Conservation (phyloP, 2,888 invertebrate genomes). For the Vannuccia rotundouncinata region DNA sequence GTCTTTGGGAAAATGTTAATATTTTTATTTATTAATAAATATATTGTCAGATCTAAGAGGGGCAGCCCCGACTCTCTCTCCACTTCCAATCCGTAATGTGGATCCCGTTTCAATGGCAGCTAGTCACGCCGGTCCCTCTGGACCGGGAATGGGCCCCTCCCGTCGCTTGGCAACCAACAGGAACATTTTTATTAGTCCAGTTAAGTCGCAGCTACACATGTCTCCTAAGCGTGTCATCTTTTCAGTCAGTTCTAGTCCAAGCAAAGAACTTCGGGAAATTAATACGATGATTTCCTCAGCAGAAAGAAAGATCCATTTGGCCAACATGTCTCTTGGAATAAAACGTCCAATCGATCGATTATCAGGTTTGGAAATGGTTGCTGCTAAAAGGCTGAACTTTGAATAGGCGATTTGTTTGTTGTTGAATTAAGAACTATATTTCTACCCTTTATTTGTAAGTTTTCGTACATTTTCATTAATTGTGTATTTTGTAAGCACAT, state of each 20-base stretch:
- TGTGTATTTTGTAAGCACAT: no score
- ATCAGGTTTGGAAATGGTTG: no score
- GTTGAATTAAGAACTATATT: no score
- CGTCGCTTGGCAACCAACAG: constrained; percentile 9
- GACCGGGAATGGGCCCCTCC: no score
- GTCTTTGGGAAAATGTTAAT: no score
- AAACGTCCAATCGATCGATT: no score
- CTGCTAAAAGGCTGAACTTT: no score
- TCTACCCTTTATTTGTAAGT: no score
- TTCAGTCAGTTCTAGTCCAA: constrained; percentile 34
- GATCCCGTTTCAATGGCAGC: not conserved
- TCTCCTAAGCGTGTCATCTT: constrained; percentile 28
- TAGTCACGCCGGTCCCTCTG: not conserved
- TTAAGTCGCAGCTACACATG: constrained; percentile 21
- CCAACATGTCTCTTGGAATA: constrained; percentile 19
- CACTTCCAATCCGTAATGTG: not conserved
- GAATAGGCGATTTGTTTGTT: no score
- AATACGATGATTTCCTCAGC: constrained; percentile 33
- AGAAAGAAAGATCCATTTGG: constrained; percentile 15
- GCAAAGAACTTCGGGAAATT: constrained; percentile 34
- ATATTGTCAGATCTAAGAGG: constrained; percentile 44
- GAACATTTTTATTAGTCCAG: constrained; percentile 36
- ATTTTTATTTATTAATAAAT: no score
- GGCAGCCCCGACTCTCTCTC: not conserved
- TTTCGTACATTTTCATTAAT: no score